Evolutionary conservation across 2,888 invertebrate genomes (phyloP).

Genomic region (Heliconius charithonia): DNA sequence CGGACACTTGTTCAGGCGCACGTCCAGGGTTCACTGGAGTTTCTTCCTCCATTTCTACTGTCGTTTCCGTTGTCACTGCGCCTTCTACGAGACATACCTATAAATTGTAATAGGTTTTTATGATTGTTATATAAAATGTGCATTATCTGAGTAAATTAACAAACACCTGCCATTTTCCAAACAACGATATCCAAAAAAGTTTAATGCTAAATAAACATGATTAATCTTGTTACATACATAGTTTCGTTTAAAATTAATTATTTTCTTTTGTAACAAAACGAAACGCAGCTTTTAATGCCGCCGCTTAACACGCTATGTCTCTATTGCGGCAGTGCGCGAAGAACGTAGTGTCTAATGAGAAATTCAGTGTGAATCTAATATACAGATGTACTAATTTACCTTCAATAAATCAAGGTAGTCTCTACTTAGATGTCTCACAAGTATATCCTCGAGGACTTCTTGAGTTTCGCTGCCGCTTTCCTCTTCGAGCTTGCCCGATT

Average conservation of each 20-base stretch:
- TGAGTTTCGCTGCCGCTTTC: constrained; percentile 90
- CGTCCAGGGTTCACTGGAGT: constrained; percentile 75
- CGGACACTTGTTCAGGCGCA: constrained; percentile 90
- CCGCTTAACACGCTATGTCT: no score
- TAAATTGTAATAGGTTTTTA: background rate
- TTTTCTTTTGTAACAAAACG: background rate
- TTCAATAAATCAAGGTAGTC: constrained; percentile 94
- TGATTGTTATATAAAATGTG: background rate
- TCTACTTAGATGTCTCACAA: constrained; percentile 92
- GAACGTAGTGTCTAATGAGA: no score
- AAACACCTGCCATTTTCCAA: no score
- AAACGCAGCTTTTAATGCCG: background rate
- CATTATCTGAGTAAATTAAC: no score
- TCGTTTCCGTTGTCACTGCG: constrained; percentile 72
- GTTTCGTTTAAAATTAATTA: background rate
- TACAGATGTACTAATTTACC: constrained; percentile 59
- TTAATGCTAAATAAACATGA: no score
- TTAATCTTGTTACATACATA: no score
- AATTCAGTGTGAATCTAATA: no score
- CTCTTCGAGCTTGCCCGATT: constrained; percentile 89
- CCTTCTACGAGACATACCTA: constrained; percentile 90
- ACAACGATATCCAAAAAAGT: no score
- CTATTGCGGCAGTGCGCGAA: no score
- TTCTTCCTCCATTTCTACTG: constrained; percentile 88
- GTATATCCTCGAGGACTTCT: constrained; percentile 93